phyloP scores from a whole-genome alignment of 2,888 invertebrate species.

The Adineta ricciae region DNA sequence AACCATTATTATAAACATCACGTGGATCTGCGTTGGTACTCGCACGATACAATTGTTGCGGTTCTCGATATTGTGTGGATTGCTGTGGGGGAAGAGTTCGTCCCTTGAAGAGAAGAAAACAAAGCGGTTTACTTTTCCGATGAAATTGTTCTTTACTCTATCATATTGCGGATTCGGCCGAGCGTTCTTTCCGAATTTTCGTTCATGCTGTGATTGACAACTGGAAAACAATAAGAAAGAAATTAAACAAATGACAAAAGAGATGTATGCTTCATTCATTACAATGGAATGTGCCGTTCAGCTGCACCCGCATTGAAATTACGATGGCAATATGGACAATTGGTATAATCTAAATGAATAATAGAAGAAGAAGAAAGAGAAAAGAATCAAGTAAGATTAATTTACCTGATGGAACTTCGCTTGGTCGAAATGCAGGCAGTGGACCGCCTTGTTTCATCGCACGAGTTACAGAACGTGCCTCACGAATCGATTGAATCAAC shows the following conservation, averaged over 20 bases:
- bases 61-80: not conserved
- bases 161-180: not conserved
- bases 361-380: too few species aligned
- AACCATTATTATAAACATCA: constrained; percentile 4
- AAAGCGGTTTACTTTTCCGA: too few species aligned
- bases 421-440: constrained; percentile 52
- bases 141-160: not conserved
- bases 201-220: not conserved
- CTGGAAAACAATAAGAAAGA: too few species aligned
- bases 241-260: too few species aligned
- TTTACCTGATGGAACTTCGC: constrained; percentile 40
- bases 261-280: too few species aligned
- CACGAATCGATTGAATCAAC: constrained; percentile 77
- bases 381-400: not conserved
- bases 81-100: not conserved
- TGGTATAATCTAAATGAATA: constrained; percentile 55
- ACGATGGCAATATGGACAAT: constrained; percentile 75
- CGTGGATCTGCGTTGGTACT: not conserved
- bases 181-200: not conserved
- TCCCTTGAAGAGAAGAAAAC: not conserved
- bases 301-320: constrained; percentile 78
- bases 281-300: constrained; percentile 81
- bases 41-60: not conserved
- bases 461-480: constrained; percentile 67
- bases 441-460: constrained; percentile 50